phyloP scores from a whole-genome alignment of 1,140 invertebrate genomes.

The Drosophila mauritiana region DNA sequence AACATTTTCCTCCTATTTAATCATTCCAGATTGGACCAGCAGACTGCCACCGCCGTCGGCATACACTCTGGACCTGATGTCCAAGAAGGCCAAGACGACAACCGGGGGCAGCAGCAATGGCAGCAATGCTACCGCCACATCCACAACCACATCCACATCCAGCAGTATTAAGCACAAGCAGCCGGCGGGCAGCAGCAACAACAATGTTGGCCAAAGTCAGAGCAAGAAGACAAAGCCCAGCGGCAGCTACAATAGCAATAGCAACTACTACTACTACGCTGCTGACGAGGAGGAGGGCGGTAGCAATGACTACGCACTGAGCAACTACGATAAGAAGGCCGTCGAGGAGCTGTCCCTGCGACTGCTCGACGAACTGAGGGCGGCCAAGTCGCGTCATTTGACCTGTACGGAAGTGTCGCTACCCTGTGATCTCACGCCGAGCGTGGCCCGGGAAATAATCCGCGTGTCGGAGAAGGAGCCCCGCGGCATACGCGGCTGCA shows the following conservation, averaged over 20 bases:
- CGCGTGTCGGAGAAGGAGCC: constrained; percentile 93
- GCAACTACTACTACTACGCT: constrained; percentile 11
- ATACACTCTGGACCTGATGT: constrained; percentile 22
- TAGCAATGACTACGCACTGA: constrained; percentile 17
- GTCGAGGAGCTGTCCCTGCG: constrained; percentile 87
- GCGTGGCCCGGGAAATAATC: constrained; percentile 90
- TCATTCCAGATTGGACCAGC: constrained; percentile 79
- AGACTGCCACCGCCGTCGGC: constrained; percentile 63
- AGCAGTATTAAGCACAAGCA: constrained; percentile 62
- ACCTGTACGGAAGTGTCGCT: constrained; percentile 92
- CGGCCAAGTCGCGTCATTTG: constrained; percentile 91
- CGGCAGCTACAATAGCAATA: constrained; percentile 35
- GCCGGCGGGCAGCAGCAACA: constrained; percentile 41
- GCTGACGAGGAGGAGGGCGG: constrained; percentile 33
- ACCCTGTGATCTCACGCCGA: constrained; percentile 90
- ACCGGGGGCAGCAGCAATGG: constrained; percentile 39
- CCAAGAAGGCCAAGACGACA: constrained; percentile 61
- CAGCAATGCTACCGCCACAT: constrained; percentile 48
- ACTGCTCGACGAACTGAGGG: constrained; percentile 90
- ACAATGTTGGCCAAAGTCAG: constrained; percentile 19
- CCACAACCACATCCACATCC: constrained; percentile 44
- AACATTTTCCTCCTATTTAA: not conserved
- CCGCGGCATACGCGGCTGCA: constrained; percentile 92
- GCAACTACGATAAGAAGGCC: constrained; percentile 63
- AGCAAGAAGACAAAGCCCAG: constrained; percentile 56